Evolutionary conservation across 2,113 vertebrate genomes (phyloP).

Genomic region (Sminthopsis crassicaudata): DNA sequence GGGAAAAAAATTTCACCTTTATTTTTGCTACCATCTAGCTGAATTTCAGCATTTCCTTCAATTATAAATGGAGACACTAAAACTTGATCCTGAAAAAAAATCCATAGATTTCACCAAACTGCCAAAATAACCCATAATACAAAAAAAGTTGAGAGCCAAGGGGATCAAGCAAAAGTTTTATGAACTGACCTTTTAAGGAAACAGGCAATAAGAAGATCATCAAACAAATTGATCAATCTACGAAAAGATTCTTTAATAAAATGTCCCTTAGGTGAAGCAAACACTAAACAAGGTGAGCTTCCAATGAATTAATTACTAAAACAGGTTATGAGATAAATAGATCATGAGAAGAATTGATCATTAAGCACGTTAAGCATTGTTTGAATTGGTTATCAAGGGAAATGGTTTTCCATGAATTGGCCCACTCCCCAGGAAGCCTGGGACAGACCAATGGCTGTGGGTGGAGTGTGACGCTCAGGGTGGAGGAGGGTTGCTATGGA

Average conservation of each 20-base stretch:
- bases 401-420: neutral
- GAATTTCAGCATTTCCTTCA: neutral
- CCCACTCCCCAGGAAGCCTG: neutral
- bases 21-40: neutral
- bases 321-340: neutral
- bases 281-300: neutral
- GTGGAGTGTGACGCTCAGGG: neutral
- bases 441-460: neutral
- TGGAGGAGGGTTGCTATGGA: constrained; percentile 1
- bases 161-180: neutral
- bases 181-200: neutral
- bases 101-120: neutral
- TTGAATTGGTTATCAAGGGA: neutral
- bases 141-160: neutral
- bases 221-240: neutral
- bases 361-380: neutral
- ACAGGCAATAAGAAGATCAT: neutral
- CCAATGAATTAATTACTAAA: neutral
- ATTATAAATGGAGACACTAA: neutral
- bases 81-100: neutral
- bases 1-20: neutral
- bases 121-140: neutral
- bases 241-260: neutral
- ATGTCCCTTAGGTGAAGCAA: neutral
- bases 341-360: neutral